phyloP scores from a whole-genome alignment of 2,888 invertebrate genomes.

The Troides helena region DNA sequence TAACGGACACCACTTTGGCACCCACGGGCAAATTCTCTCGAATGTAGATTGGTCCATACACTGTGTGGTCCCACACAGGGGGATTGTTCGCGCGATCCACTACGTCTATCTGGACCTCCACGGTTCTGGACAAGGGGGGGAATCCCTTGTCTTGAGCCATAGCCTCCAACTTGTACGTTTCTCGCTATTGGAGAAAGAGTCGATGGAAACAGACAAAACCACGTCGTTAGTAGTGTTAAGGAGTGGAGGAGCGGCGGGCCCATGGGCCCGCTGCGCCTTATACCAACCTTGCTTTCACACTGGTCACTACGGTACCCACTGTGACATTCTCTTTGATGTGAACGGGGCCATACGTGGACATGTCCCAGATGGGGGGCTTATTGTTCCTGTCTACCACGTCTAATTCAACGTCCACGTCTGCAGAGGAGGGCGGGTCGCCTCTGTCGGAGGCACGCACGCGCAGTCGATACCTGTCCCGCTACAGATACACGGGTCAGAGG shows the following conservation, averaged over 20 bases:
- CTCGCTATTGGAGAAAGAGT: constrained; percentile 88
- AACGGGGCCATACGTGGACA: constrained; percentile 97
- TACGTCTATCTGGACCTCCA: constrained; percentile 99
- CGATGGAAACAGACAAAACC: constrained; percentile 84
- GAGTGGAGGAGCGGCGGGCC: constrained; percentile 75
- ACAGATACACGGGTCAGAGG: constrained; percentile 88
- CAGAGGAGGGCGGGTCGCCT: constrained; percentile 94
- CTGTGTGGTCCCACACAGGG: constrained; percentile 97
- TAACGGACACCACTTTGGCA: constrained; percentile 98
- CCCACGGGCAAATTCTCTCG: constrained; percentile 99
- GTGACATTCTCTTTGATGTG: constrained; percentile 99
- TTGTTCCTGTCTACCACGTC: constrained; percentile 99
- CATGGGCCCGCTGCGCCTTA: constrained; percentile 78
- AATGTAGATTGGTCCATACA: constrained; percentile 98
- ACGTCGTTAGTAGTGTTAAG: constrained; percentile 84
- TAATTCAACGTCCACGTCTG: constrained; percentile 98
- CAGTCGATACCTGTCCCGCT: constrained; percentile 98
- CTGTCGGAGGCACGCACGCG: constrained; percentile 98
- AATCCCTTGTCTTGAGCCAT: constrained; percentile 99
- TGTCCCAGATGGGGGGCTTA: constrained; percentile 98
- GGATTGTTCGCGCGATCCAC: constrained; percentile 99
- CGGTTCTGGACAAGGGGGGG: constrained; percentile 96
- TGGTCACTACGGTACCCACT: constrained; percentile 98
- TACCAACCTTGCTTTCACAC: constrained; percentile 99
- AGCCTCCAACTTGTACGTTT: constrained; percentile 98